Evolutionary conservation across 2,797 vertebrate genomes (phyloP).

Genomic region (Oreochromis grahami): DNA sequence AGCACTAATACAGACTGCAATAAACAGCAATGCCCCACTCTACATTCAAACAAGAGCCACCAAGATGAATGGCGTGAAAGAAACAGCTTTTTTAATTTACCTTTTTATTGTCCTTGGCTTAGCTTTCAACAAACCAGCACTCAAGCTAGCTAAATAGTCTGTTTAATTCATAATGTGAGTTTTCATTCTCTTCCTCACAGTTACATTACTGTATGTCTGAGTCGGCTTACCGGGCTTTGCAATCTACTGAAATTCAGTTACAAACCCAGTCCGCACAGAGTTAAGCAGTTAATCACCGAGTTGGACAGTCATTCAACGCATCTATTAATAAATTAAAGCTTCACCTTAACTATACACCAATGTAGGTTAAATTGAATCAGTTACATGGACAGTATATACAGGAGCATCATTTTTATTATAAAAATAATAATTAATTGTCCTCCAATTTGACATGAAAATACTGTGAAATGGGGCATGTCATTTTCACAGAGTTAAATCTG

Average conservation of each 20-base stretch:
- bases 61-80: background rate
- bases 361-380: background rate
- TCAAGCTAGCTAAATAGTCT: background rate
- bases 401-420: background rate
- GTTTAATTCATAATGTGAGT: background rate
- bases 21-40: background rate
- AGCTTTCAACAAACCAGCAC: background rate
- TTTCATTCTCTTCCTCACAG: background rate
- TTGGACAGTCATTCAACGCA: background rate
- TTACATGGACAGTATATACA: background rate
- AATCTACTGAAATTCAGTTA: background rate
- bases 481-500: background rate
- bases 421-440: background rate
- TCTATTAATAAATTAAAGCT: background rate
- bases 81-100: background rate
- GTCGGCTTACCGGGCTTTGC: background rate
- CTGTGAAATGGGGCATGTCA: background rate
- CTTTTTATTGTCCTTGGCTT: background rate
- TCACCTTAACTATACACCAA: background rate
- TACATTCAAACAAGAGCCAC: background rate
- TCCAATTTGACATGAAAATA: background rate
- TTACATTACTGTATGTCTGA: background rate
- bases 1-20: background rate
- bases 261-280: background rate
- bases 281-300: background rate